These are phyloP conservation scores for Drosophila kikkawai DNA, from an alignment of 1,140 invertebrate species.

Conservation along the genomic window DNA sequence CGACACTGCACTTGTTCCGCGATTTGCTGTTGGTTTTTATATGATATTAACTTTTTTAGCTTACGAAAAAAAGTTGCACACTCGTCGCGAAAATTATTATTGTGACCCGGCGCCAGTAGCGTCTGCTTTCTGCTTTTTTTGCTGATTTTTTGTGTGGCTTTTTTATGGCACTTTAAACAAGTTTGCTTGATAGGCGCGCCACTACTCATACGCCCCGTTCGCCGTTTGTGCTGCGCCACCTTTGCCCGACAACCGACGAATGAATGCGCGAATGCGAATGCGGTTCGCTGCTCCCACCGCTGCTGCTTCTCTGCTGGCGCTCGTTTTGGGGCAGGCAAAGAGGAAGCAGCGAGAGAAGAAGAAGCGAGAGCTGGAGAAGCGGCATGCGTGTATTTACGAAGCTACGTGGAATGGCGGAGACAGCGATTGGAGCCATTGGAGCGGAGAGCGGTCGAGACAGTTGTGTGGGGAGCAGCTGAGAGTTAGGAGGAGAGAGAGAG, in stretches of 20 bases:
- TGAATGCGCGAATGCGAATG: slow-evolving; percentile 43
- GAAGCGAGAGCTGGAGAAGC: slow-evolving; percentile 30
- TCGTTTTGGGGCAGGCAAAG: slow-evolving; percentile 9
- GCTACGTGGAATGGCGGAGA: slow-evolving; percentile 60
- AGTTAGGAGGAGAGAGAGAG: not conserved
- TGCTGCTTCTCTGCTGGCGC: slow-evolving; percentile 16
- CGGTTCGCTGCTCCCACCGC: slow-evolving; percentile 19
- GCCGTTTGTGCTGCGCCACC: slow-evolving; percentile 35
- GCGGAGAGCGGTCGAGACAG: not conserved
- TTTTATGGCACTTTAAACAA: slow-evolving; percentile 61
- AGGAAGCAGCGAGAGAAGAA: slow-evolving; percentile 14
- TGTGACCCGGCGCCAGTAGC: slow-evolving; percentile 55
- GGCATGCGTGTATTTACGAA: slow-evolving; percentile 80
- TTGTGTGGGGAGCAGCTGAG: slow-evolving; percentile 12
- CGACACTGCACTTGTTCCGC: slow-evolving; percentile 27
- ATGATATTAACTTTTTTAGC: slow-evolving; percentile 15
- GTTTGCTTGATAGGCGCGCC: slow-evolving; percentile 54
- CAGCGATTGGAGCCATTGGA: slow-evolving; percentile 41
- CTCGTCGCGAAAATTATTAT: slow-evolving; percentile 48
- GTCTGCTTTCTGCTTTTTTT: slow-evolving; percentile 29
- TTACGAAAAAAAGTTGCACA: slow-evolving; percentile 37
- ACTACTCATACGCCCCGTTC: slow-evolving; percentile 23
- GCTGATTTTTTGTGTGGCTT: slow-evolving; percentile 38
- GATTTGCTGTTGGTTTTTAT: not conserved
- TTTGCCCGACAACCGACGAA: slow-evolving; percentile 41